Conservation (phyloP, 1,140 invertebrate species). For the Listronotus oregonensis region DNA sequence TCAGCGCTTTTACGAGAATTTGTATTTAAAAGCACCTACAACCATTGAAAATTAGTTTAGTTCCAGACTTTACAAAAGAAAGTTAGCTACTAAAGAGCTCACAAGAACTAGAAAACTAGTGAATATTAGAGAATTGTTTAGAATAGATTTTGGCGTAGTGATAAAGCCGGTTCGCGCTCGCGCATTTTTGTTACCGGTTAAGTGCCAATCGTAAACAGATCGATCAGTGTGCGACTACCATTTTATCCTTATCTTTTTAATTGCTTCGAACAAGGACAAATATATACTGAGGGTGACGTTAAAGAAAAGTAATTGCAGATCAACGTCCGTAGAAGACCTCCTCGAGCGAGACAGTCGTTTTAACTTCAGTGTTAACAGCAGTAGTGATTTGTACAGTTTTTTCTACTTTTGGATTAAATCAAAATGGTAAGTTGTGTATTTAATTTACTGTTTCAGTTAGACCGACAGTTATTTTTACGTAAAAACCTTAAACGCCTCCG, state of each 20-base stretch:
- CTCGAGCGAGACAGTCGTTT: constrained; percentile 45
- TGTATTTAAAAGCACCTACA: constrained; percentile 1
- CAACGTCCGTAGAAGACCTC: constrained; percentile 53
- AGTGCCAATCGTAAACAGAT: not conserved
- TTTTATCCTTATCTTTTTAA: not conserved
- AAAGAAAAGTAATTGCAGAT: constrained; percentile 48
- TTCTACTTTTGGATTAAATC: constrained; percentile 48
- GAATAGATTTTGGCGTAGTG: constrained; percentile 28
- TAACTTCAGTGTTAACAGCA: constrained; percentile 47
- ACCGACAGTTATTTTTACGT: constrained; percentile 10
- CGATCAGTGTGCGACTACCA: constrained; percentile 13
- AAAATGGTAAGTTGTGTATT: constrained; percentile 51
- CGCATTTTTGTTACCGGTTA: constrained; percentile 3
- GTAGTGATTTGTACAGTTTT: constrained; percentile 49
- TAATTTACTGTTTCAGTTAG: constrained; percentile 11
- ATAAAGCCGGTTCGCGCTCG: constrained; percentile 21
- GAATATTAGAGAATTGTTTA: constrained; percentile 11
- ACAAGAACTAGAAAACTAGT: constrained; percentile 8
- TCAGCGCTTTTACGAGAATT: not conserved
- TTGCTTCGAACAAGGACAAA: constrained; percentile 18
- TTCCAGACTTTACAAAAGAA: not conserved
- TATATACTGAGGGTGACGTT: constrained; percentile 29
- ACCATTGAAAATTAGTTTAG: constrained; percentile 1
- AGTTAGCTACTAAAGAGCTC: constrained; percentile 9
- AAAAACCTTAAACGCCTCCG: constrained; percentile 13